Conservation (phyloP, 1,140 invertebrate genomes). For the Nixonia krombeini region DNA sequence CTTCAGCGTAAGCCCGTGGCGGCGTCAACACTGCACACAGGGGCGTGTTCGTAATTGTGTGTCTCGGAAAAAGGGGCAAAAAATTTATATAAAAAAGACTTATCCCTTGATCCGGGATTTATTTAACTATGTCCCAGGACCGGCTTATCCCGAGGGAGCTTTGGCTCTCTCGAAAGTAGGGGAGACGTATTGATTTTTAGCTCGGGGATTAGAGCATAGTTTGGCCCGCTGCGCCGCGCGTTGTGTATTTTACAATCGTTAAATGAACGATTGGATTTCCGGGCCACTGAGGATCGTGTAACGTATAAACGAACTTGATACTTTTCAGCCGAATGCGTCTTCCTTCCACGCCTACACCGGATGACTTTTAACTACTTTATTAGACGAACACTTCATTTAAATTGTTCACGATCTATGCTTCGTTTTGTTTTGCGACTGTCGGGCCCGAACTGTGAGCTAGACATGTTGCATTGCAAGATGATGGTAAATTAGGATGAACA, state of each 20-base stretch:
- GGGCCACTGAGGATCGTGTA: conserved; percentile 28
- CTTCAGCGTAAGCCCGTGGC: conserved; percentile 58
- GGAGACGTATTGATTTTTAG: conserved; percentile 71
- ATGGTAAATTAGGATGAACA: too few relatives aligned
- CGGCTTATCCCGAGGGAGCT: conserved; percentile 71
- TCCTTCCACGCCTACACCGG: too few relatives aligned
- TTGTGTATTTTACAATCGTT: conserved; percentile 47
- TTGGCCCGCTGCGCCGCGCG: conserved; percentile 50
- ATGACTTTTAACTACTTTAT: too few relatives aligned
- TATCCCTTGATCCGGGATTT: conserved; percentile 73
- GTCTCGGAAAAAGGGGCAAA: conserved; percentile 39
- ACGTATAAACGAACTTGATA: neutral
- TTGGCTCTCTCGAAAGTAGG: conserved; percentile 59
- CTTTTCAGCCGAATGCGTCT: too few relatives aligned
- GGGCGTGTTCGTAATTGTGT: conserved; percentile 41
- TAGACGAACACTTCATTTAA: too few relatives aligned
- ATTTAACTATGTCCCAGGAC: conserved; percentile 70
- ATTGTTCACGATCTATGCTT: too few relatives aligned
- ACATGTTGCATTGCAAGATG: too few relatives aligned
- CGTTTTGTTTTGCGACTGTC: too few relatives aligned
- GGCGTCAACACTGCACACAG: conserved; percentile 40
- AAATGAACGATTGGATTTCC: conserved; percentile 44
- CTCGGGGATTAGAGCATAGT: conserved; percentile 70
- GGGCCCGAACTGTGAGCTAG: too few relatives aligned
- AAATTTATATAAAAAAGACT: conserved; percentile 56